Evolutionary conservation across 2,888 invertebrate genomes (phyloP), one percentile per base, ranked within the genome.

Genomic region (Atrina japonica): DNA sequence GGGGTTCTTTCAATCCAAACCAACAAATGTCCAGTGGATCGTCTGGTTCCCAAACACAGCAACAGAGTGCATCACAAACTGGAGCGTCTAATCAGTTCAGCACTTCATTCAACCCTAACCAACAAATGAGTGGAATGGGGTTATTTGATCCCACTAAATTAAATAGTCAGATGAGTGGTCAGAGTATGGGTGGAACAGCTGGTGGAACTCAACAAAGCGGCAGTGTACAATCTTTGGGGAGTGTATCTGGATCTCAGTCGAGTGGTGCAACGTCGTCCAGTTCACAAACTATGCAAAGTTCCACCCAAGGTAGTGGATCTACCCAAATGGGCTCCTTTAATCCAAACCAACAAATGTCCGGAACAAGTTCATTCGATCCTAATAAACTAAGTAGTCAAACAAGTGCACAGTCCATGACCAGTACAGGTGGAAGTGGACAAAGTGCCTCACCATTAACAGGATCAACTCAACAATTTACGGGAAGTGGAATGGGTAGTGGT

Each of bases 31-130:
- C 59, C 21, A 23, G 27, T n/a, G 47, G 56, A 29, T 41, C 56
- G 5, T 41, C 55, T 14, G 52, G 30, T 47, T 41, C 68, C 3
- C n/a, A 27, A 23, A 47, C 30, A 23, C 29, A 40, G 11, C 53
- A 53, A 16, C 61, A 68, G 30, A 47, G 41, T 18, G 40, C 55
- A 5, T 53, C 53, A n/a, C 67, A 67, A 27, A 40, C 50, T 41
- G 50, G 40, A 5, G 50, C 25, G 9, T 21, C 41, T 5, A 64
- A 16, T 25, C 50, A 61, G 23, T 56, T 40, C 9, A 60, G 30
- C 23, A 68, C 68, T 5, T 60, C 41, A n/a, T 73, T 73, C 41
- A 68, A 73, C 35, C 72, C 72, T 6, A 73, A 73, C 29, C 43
- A 50, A 27, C 40, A 68, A 55, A 73, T 68, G 68, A 50, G 64